Conservation (phyloP, 2,113 vertebrate species). For the Isichthys henryi region DNA sequence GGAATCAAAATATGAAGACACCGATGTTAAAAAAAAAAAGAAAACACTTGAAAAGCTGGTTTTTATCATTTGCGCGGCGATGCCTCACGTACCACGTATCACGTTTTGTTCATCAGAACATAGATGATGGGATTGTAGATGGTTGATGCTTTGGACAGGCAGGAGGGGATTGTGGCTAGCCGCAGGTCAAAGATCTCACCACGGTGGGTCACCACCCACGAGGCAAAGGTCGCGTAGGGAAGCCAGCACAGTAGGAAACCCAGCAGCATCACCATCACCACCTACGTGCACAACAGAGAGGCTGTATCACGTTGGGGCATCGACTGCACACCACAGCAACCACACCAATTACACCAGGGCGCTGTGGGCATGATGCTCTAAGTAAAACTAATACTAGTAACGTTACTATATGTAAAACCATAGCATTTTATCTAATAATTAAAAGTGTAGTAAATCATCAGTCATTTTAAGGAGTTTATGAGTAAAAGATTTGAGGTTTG, state of each 20-base stretch:
- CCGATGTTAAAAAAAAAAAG: not conserved
- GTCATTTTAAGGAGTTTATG: not conserved
- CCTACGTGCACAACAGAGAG: conserved; percentile 40
- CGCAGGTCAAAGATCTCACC: conserved; percentile 52
- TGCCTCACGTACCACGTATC: conserved; percentile 41
- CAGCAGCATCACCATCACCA: conserved; percentile 63
- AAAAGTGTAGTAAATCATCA: not conserved
- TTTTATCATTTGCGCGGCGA: not conserved
- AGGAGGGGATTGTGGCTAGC: conserved; percentile 56
- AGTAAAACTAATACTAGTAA: not conserved
- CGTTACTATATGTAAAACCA: not conserved
- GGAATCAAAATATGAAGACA: not conserved
- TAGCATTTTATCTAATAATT: not conserved
- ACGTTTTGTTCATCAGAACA: conserved; percentile 64
- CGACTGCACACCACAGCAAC: not conserved
- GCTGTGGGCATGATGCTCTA: not conserved
- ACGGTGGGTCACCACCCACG: conserved; percentile 53
- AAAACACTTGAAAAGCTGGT: not conserved
- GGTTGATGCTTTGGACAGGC: conserved; percentile 59
- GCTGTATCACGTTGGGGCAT: not conserved
- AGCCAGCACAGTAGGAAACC: conserved; percentile 63
- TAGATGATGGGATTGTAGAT: conserved; percentile 69
- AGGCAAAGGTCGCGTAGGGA: conserved; percentile 56
- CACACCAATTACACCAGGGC: not conserved
- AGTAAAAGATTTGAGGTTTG: not conserved